These are phyloP conservation scores for Brachirus orientalis DNA, from an alignment of 2,113 vertebrate genomes.

Conservation along the genomic window DNA sequence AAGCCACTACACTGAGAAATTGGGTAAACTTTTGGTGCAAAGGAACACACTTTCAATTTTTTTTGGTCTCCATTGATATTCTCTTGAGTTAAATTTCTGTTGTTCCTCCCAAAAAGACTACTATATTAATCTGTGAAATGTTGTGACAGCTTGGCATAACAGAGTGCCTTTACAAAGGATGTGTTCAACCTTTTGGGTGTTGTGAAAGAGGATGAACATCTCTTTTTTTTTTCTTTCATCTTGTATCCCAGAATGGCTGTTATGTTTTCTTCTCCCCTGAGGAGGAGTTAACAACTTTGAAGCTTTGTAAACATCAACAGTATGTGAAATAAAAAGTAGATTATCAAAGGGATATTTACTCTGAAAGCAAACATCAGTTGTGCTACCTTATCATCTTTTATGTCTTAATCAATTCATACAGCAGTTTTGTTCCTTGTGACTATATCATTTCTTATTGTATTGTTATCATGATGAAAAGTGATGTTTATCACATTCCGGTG, in stretches of 20 bases:
- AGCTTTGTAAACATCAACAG: slow-evolving; percentile 71
- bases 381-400: slow-evolving; percentile 69
- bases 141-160: slow-evolving; percentile 41
- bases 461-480: slow-evolving; percentile 54
- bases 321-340: slow-evolving; percentile 62
- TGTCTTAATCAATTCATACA: slow-evolving; percentile 63
- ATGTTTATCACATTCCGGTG: slow-evolving; percentile 47
- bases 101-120: slow-evolving; percentile 32
- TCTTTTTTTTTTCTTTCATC: slow-evolving; percentile 64
- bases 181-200: slow-evolving; percentile 61
- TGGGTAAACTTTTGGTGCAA: slow-evolving; percentile 46
- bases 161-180: slow-evolving; percentile 50
- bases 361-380: slow-evolving; percentile 68
- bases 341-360: slow-evolving; percentile 73
- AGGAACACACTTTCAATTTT: slow-evolving; percentile 19
- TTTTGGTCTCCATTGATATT: slow-evolving; percentile 24
- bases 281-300: slow-evolving; percentile 75
- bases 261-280: slow-evolving; percentile 55
- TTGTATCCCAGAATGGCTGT: slow-evolving; percentile 56
- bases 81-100: slow-evolving; percentile 62
- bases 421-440: slow-evolving; percentile 42
- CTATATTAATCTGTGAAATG: slow-evolving; percentile 59
- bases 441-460: slow-evolving; percentile 29
- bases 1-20: slow-evolving; percentile 52
- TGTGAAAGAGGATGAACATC: slow-evolving; percentile 52